Base-by-base conservation (phyloP, 2,113 vertebrate species). In the Bostrychus sinensis region DNA sequence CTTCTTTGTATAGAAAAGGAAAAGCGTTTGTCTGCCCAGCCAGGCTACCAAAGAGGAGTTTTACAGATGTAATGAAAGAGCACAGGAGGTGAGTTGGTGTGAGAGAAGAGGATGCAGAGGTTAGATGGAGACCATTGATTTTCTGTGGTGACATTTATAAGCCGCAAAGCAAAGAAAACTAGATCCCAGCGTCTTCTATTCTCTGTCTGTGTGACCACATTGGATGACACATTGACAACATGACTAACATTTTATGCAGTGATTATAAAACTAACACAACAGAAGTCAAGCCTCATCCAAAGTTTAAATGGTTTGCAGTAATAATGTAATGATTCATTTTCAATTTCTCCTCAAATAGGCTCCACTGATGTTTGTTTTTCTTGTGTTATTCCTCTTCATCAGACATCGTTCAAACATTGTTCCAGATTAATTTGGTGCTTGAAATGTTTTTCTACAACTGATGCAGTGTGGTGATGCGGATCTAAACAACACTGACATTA, bases 61-160 rank as follows among this genome's bases (percentile, higher is more conserved):
- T n/a, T n/a, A 10, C 32, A 34, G 32, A 8, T 4, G 32, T 7
- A 8, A 8, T 34, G 32, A 34, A 7, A 3, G 32, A 34, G 32
- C 7, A 34, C n/a, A n/a, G n/a, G n/a, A n/a, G n/a, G n/a, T n/a
- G n/a, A 34, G 32, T 8, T 34, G 32, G 7, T 8, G 1, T 39
- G 37, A 39, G 14, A 39, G 12, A 39, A 39, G 37, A 13, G 37
- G 16, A 14, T 39, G 16, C 37, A 39, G 37, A 39, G 16, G 13
- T 16, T 39, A 39, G 41, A 42, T 16, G 38, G n/a, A 41, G 16
- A 42, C 2, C n/a, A n/a, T n/a, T n/a, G n/a, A n/a, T n/a, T 30
- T 59, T 17, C 45, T 60, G n/a, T 51, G 79, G 83, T 85, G 72
- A 65, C 61, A 10, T 57, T 37, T 50, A 65, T 77, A 76, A 75